A percentile compares a stretch with the other conserved stretches of the same genome.
These are phyloP conservation scores for Actinopyga echinites DNA, from an alignment of 53 echinoderm and acorn worm genomes.

Conservation along the genomic window DNA sequence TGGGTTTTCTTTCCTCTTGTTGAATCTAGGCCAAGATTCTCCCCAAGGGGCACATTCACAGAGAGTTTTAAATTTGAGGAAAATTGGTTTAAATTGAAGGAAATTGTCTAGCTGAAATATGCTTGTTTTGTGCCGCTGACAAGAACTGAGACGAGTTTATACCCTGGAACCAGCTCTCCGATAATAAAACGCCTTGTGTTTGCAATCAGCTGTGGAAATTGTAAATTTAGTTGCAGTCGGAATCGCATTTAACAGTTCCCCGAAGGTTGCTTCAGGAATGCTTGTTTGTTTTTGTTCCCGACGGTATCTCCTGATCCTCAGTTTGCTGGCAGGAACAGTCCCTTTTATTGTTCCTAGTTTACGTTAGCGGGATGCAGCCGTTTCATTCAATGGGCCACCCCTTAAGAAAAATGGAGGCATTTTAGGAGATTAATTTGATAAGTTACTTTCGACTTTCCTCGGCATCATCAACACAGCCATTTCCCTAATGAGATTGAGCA, in stretches of 20 bases:
- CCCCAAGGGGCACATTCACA: slow-evolving; percentile 36
- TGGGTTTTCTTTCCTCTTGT: neutral
- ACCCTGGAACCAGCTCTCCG: slow-evolving; percentile 16
- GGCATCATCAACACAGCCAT: slow-evolving; percentile 10
- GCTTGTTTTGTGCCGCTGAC: slow-evolving; percentile 23
- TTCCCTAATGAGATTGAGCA: slow-evolving; percentile 41
- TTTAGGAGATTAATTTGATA: slow-evolving; percentile 20
- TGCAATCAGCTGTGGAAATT: slow-evolving; percentile 27
- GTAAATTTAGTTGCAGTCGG: slow-evolving; percentile 20
- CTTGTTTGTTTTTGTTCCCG: slow-evolving; percentile 35
- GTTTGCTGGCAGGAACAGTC: slow-evolving; percentile 32
- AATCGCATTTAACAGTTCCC: slow-evolving; percentile 39
- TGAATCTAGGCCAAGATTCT: slow-evolving; percentile 29
- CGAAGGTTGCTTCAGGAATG: slow-evolving; percentile 16
- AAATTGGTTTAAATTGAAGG: slow-evolving; percentile 31
- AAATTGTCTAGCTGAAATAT: slow-evolving; percentile 33
- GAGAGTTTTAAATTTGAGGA: slow-evolving; percentile 30
- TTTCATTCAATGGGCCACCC: slow-evolving; percentile 27
- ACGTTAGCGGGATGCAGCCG: slow-evolving; percentile 14
- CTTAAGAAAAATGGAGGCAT: neutral
- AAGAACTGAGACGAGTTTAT: neutral
- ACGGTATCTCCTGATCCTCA: slow-evolving; percentile 8
- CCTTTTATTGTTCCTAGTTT: slow-evolving; percentile 20
- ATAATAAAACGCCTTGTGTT: slow-evolving; percentile 28
- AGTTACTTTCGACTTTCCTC: slow-evolving; percentile 18